Percentiles rank a stretch among this genome's conserved stretches.
Conservation (phyloP, 2,888 invertebrate genomes). For the Perithous albicinctus region DNA sequence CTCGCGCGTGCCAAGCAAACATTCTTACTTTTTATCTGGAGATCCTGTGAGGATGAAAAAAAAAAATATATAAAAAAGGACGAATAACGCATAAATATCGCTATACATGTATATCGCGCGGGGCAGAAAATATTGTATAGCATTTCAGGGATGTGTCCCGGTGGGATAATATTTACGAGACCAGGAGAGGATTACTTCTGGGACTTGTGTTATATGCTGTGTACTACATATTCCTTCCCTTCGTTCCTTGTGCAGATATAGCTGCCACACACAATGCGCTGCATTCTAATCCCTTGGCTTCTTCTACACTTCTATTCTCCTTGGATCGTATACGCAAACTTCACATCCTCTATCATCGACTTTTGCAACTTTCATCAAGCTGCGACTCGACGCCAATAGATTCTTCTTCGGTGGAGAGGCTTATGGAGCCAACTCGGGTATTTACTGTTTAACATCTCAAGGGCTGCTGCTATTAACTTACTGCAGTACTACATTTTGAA, state of each 20-base stretch:
- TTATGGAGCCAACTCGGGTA: not conserved
- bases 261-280: not conserved
- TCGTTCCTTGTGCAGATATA: not conserved
- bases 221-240: too few species aligned
- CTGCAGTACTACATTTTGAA: too few species aligned
- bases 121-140: not conserved
- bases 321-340: not conserved
- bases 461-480: too few species aligned
- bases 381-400: too few species aligned
- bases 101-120: not conserved
- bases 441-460: not conserved
- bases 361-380: too few species aligned
- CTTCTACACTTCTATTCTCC: not conserved
- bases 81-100: too few species aligned
- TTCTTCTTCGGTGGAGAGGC: not conserved
- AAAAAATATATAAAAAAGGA: not conserved
- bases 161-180: constrained; percentile 31
- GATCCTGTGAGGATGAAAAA: not conserved
- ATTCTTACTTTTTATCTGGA: not conserved
- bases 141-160: not conserved
- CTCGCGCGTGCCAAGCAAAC: constrained; percentile 3
- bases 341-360: not conserved
- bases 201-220: not conserved
- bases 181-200: constrained; percentile 4
- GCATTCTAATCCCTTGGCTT: not conserved